A percentile compares a stretch with the other conserved stretches of the same genome.
These are phyloP conservation scores for Columba guinea DNA, from an alignment of 2,797 vertebrate genomes.

Conservation along the genomic window DNA sequence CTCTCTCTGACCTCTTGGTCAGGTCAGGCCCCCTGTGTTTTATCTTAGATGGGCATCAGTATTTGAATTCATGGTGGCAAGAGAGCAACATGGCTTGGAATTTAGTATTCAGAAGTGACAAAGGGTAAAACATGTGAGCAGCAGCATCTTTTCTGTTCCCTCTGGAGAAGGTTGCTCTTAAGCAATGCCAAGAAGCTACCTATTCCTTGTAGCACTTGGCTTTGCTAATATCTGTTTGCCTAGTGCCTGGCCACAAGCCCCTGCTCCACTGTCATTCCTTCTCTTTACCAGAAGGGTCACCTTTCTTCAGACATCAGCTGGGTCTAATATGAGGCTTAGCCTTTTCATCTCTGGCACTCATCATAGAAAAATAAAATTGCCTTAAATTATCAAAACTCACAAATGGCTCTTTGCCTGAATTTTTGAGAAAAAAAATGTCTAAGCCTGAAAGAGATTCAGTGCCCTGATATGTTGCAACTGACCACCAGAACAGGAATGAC, in stretches of 20 bases:
- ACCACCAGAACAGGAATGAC: neutral
- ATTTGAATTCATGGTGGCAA: neutral
- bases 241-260: neutral
- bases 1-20: neutral
- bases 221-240: neutral
- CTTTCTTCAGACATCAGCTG: neutral
- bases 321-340: neutral
- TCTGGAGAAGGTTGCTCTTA: neutral
- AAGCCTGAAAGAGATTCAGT: neutral
- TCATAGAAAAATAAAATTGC: neutral
- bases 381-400: neutral
- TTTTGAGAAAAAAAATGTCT: neutral
- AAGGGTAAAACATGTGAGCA: neutral
- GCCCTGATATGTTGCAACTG: neutral
- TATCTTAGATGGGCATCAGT: neutral
- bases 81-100: neutral
- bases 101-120: neutral
- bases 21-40: neutral
- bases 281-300: neutral
- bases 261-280: neutral
- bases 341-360: neutral
- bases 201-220: fast-evolving
- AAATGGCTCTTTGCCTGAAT: neutral
- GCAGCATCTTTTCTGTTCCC: fast-evolving
- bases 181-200: neutral